These are phyloP conservation scores for Sapayoa aenigma DNA, from an alignment of 2,113 vertebrate species.

Conservation along the genomic window DNA sequence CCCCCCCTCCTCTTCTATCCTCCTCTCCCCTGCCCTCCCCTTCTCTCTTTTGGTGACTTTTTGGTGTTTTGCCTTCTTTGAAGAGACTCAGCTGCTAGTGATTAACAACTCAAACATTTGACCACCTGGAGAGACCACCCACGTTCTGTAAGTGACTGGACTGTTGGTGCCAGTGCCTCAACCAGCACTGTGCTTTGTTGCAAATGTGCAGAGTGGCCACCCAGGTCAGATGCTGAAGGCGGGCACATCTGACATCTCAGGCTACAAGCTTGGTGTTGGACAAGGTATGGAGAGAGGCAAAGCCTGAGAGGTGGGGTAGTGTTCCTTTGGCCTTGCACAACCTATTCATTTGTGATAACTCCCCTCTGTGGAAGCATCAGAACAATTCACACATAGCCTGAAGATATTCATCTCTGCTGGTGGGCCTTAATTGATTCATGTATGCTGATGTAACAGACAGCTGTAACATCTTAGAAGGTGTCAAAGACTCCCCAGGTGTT, in stretches of 20 bases:
- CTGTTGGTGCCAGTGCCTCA: not conserved
- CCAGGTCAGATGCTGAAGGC: no score
- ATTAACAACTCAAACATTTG: not conserved
- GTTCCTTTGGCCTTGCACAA: not conserved
- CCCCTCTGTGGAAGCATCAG: not conserved
- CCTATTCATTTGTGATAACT: not conserved
- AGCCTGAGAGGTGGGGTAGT: not conserved
- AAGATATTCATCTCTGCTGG: not conserved
- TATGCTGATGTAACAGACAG: not conserved
- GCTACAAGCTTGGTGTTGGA: not conserved
- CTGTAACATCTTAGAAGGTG: no score
- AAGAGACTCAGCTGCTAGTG: not conserved
- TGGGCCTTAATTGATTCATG: not conserved
- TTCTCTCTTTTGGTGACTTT: not conserved
- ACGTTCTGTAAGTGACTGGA: not conserved
- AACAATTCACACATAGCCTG: not conserved
- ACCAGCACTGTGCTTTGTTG: not conserved
- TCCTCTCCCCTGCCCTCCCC: no score
- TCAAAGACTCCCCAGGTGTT: not conserved
- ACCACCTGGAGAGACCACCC: not conserved
- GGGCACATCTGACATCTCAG: not conserved
- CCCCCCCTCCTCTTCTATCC: no score
- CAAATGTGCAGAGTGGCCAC: not conserved
- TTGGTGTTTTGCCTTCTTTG: not conserved
- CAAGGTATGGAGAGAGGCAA: not conserved